phyloP scores from a whole-genome alignment of 2,888 invertebrate genomes.

The Anoplius nigerrimus region DNA sequence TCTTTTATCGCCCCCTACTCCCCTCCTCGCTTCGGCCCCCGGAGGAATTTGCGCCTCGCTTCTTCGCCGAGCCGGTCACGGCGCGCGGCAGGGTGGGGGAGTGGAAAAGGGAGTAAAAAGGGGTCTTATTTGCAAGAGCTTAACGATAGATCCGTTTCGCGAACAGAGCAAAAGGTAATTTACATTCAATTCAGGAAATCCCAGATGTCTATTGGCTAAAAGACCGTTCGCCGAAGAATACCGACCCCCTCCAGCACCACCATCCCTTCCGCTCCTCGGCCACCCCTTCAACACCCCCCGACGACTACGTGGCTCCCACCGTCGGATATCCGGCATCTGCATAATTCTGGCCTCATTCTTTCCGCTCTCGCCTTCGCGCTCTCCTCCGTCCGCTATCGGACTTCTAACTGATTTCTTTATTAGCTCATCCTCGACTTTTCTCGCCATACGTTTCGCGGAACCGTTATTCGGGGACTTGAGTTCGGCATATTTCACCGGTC shows the following conservation, averaged over 20 bases:
- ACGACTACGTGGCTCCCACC: slow-evolving; percentile 51
- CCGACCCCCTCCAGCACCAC: slow-evolving; percentile 19
- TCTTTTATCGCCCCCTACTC: slow-evolving; percentile 20
- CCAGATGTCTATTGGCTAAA: slow-evolving; percentile 64
- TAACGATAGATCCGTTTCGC: slow-evolving; percentile 64
- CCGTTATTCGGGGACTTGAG: too few species aligned
- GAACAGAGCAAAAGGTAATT: slow-evolving; percentile 64
- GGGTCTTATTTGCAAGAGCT: slow-evolving; percentile 60
- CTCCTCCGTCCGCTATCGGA: slow-evolving; percentile 1
- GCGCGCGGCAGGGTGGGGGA: slow-evolving; percentile 3
- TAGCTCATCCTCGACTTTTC: slow-evolving; percentile 4
- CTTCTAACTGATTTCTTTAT: background rate
- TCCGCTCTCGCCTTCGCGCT: slow-evolving; percentile 26
- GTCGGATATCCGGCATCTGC: slow-evolving; percentile 63
- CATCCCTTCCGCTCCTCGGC: too few species aligned
- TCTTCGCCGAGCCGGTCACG: slow-evolving; percentile 5
- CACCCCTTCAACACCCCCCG: too few species aligned
- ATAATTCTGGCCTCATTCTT: slow-evolving; percentile 59
- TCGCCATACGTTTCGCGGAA: too few species aligned
- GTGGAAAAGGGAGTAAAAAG: slow-evolving; percentile 23
- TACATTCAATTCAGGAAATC: slow-evolving; percentile 70
- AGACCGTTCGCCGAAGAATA: slow-evolving; percentile 59
- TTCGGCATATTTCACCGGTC: too few species aligned
- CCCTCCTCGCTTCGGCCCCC: slow-evolving; percentile 24
- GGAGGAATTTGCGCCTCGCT: slow-evolving; percentile 18